phyloP scores from a whole-genome alignment of 2,113 vertebrate species.

The Eclectus roratus region DNA sequence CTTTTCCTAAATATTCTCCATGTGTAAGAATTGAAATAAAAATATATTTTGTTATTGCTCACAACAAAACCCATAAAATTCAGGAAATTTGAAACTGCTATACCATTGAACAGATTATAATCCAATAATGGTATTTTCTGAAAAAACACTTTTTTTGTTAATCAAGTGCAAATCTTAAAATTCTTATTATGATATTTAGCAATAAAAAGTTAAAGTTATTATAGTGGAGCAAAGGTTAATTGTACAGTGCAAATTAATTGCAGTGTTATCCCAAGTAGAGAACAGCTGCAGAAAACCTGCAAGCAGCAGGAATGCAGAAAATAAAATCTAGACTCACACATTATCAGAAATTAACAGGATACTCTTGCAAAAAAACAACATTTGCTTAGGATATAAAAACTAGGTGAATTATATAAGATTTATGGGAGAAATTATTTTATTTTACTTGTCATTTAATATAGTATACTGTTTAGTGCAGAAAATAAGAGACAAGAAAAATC shows the following conservation, averaged over 20 bases:
- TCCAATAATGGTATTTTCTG: neutral
- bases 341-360: neutral
- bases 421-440: neutral
- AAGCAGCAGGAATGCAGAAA: neutral
- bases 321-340: neutral
- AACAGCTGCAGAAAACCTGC: neutral
- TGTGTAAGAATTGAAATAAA: neutral
- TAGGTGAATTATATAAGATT: neutral
- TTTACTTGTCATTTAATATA: neutral
- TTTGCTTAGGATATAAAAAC: neutral
- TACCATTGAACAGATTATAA: neutral
- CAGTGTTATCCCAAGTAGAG: neutral
- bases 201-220: neutral
- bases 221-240: neutral
- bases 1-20: neutral
- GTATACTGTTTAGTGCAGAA: neutral
- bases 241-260: neutral
- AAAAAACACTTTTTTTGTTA: neutral
- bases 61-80: neutral
- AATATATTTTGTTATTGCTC: neutral
- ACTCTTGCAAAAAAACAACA: neutral
- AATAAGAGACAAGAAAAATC: neutral
- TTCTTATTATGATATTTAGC: neutral
- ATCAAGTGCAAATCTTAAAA: neutral
- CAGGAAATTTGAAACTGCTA: neutral